Conservation (phyloP, 2,888 invertebrate species). For the Therioaphis trifolii region DNA sequence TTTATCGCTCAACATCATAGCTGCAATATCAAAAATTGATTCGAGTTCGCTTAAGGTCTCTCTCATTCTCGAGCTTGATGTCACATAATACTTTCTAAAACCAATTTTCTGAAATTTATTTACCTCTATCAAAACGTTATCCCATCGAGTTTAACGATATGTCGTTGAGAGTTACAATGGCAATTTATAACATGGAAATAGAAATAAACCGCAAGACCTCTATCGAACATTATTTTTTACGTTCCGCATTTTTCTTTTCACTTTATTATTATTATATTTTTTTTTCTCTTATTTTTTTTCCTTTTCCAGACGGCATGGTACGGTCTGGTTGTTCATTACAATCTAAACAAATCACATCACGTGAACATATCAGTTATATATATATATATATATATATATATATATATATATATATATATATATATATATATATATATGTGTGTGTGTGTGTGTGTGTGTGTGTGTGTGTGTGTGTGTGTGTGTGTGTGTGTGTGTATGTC, state of each 20-base stretch:
- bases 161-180: slow-evolving; percentile 43
- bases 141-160: slow-evolving; percentile 38
- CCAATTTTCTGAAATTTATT: slow-evolving; percentile 45
- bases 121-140: slow-evolving; percentile 48
- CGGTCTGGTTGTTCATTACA: slow-evolving; percentile 32
- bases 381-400: background rate
- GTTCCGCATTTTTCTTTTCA: slow-evolving; percentile 25
- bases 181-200: slow-evolving; percentile 45
- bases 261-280: slow-evolving; percentile 8
- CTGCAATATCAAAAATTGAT: background rate
- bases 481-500: background rate
- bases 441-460: too few species aligned
- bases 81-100: slow-evolving; percentile 34
- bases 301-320: background rate
- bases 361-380: background rate
- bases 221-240: slow-evolving; percentile 45
- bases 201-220: slow-evolving; percentile 47
- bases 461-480: background rate
- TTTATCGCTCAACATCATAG: background rate
- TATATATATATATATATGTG: background rate
- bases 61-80: background rate
- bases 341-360: slow-evolving; percentile 25
- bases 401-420: background rate
- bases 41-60: background rate
- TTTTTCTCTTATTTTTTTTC: background rate